These are phyloP conservation scores for Hoplodrina blanda DNA, from an alignment of 2,888 invertebrate genomes.

Conservation along the genomic window DNA sequence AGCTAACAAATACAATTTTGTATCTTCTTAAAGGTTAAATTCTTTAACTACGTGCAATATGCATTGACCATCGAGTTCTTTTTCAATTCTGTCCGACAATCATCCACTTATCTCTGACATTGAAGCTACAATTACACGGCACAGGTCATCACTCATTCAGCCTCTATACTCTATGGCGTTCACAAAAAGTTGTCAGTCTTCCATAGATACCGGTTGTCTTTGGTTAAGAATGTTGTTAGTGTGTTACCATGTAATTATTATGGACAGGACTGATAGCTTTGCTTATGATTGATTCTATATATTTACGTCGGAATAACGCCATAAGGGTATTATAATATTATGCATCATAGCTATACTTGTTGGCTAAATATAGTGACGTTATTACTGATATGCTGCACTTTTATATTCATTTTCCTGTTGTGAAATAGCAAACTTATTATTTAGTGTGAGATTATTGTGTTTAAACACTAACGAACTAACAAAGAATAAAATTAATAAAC, in stretches of 20 bases:
- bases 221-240: constrained; percentile 39
- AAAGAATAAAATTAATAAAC: no score
- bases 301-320: not conserved
- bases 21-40: constrained; percentile 26
- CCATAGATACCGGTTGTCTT: constrained; percentile 56
- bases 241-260: constrained; percentile 38
- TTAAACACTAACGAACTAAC: no score
- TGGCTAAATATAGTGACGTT: constrained; percentile 38
- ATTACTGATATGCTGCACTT: constrained; percentile 28
- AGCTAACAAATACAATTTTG: constrained; percentile 15
- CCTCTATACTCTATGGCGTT: constrained; percentile 28
- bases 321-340: constrained; percentile 4
- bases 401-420: constrained; percentile 47
- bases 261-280: constrained; percentile 18
- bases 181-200: constrained; percentile 46
- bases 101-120: constrained; percentile 52
- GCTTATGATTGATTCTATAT: constrained; percentile 22
- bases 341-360: constrained; percentile 5
- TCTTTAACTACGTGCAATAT: constrained; percentile 39
- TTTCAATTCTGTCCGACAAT: constrained; percentile 22
- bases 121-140: constrained; percentile 47
- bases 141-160: constrained; percentile 43
- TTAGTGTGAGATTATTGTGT: not conserved
- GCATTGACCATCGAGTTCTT: constrained; percentile 12
- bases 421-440: not conserved